Evolutionary conservation across 2,797 vertebrate species (phyloP), one percentile per base, ranked within the genome.

Genomic region (Pterois miles): DNA sequence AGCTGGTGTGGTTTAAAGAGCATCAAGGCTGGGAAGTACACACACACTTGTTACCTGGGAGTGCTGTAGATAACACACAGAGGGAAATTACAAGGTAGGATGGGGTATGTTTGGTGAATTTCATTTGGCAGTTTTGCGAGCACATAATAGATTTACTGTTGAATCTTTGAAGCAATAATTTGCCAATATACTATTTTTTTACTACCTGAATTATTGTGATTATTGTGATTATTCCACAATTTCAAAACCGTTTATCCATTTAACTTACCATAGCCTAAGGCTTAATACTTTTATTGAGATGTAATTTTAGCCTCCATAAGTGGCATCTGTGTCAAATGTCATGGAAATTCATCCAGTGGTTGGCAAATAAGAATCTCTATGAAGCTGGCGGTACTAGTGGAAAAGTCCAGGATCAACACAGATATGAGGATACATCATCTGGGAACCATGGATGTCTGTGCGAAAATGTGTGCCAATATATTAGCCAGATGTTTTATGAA

Each of bases 1-100:
- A 75, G 70, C 62, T 80, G 50, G 70, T 65, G 78, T 50, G 46
- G 84, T 91, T 84, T 88, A 68, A 87, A 89, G 78, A 87, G 82
- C 76, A 83, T 81, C 81, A 65, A 76, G 76, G 80, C 78, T 73
- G 34, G 71, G 70, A 73, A 81, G 83, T 43, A 54, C 66, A 54
- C 36, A 59, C 40, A 76, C 70, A 63, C 62, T 27, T 52, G 71
- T 84, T 82, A 73, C 10, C 59, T 38, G 25, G 33, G 46, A 64
- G 64, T 74, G 56, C 73, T 78, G 77, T 33, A 82, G 75, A 80
- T 89, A 87, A 81, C 60, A 54, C 62, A 77, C 59, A 58, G 27
- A 46, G 43, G 58, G 6, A 60, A 86, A 81, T 84, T 68, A 76
- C 57, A 82, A 80, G 70, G 64, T 69, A 65, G 33, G 67, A 22